phyloP scores from a whole-genome alignment of 2,113 vertebrate species.

The Podarcis raffonei region DNA sequence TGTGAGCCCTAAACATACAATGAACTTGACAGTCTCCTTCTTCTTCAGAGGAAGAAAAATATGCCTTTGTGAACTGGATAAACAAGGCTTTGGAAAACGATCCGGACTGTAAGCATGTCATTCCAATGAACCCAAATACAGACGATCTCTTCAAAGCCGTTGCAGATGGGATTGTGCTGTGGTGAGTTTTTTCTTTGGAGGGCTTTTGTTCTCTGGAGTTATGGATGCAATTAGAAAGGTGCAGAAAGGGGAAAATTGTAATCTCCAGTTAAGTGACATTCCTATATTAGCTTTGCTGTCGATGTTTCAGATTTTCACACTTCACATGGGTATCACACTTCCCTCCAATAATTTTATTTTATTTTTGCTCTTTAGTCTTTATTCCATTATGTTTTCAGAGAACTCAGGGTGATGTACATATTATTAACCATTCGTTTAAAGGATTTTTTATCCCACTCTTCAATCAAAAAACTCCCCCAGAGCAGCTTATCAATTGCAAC shows the following conservation, averaged over 20 bases:
- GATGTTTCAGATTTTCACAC: background rate
- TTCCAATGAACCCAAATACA: slow-evolving; percentile 90
- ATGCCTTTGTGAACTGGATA: slow-evolving; percentile 94
- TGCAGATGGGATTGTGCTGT: slow-evolving; percentile 88
- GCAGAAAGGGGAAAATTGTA: background rate
- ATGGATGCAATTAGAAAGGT: background rate
- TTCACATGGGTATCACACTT: background rate
- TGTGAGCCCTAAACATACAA: background rate
- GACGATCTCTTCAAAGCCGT: slow-evolving; percentile 88
- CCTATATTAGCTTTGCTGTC: background rate
- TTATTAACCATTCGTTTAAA: background rate
- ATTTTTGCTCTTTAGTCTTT: too few relatives aligned
- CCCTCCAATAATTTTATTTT: background rate
- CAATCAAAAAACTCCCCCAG: too few relatives aligned
- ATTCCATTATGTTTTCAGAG: background rate
- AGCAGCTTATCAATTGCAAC: too few relatives aligned
- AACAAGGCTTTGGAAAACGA: slow-evolving; percentile 90
- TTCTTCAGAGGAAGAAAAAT: slow-evolving; percentile 90
- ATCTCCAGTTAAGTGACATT: background rate
- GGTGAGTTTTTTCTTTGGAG: slow-evolving; percentile 78
- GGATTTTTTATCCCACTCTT: too few relatives aligned
- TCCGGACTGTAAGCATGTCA: slow-evolving; percentile 83
- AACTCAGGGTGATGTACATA: too few relatives aligned
- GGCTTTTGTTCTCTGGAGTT: background rate
- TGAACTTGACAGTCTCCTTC: background rate